A percentile compares a stretch with the other conserved stretches of the same genome.
Conservation (phyloP, 2,888 invertebrate species). For the Physocephala rufipes region DNA sequence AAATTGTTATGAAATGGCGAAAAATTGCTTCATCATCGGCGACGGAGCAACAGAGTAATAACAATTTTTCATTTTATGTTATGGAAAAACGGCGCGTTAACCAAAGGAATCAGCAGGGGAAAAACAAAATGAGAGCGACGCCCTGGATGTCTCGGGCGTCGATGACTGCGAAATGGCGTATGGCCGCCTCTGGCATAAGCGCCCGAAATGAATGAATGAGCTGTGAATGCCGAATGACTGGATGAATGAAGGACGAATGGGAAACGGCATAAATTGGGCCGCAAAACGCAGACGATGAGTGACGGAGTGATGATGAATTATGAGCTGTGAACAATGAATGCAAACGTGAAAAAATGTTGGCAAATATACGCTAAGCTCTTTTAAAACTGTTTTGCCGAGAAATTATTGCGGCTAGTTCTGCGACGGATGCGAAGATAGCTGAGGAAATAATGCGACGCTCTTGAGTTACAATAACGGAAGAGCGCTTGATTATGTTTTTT, state of each 20-base stretch:
- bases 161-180: no score
- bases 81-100: conserved; percentile 1
- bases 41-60: no score
- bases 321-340: conserved; percentile 5
- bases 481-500: no score
- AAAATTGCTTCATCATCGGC: conserved; percentile 43
- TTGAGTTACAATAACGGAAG: conserved; percentile 25
- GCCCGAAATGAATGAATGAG: conserved; percentile 43
- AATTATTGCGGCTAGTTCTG: no score
- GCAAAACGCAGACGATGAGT: not conserved
- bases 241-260: conserved; percentile 20
- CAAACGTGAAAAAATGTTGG: conserved; percentile 60
- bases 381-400: conserved; percentile 60
- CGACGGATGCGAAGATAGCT: conserved; percentile 28
- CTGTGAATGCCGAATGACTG: conserved; percentile 20
- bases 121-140: no score
- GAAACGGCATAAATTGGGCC: conserved; percentile 15
- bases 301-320: not conserved
- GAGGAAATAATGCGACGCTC: conserved; percentile 34
- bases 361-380: conserved; percentile 65
- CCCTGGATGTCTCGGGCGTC: conserved; percentile 4
- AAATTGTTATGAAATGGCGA: conserved; percentile 6
- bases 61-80: conserved; percentile 56
- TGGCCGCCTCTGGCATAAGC: conserved; percentile 24
- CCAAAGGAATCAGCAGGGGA: no score